Percentiles rank a stretch among this genome's conserved stretches.
These are phyloP conservation scores for Limosa lapponica DNA, from an alignment of 2,797 vertebrate species.

Conservation along the genomic window DNA sequence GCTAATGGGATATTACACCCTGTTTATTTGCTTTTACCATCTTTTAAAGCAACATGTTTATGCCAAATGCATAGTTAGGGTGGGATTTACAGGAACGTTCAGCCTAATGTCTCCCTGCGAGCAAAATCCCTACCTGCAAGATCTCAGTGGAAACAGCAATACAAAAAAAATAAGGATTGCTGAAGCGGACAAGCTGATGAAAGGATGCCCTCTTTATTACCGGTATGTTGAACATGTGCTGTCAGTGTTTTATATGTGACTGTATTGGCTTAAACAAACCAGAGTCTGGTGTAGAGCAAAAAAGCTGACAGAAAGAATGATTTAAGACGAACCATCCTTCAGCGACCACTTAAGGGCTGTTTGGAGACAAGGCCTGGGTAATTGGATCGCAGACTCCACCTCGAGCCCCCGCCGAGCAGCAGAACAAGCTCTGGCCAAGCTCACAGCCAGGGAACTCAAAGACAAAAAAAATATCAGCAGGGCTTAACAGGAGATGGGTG, in stretches of 20 bases:
- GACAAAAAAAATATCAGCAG: neutral
- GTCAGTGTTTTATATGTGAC: conserved; percentile 30
- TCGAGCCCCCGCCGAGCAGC: rapidly evolving
- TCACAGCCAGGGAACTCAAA: neutral
- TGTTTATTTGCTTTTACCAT: neutral
- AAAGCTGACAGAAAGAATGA: neutral
- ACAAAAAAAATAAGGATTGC: neutral
- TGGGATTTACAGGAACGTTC: neutral
- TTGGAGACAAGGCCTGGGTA: neutral
- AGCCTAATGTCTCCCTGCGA: neutral
- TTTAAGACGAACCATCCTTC: conserved; percentile 30
- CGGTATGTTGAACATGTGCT: neutral
- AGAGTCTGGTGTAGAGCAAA: neutral
- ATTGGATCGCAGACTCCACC: neutral
- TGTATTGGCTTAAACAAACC: conserved; percentile 20
- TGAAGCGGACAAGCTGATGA: conserved; percentile 13
- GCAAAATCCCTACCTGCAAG: neutral
- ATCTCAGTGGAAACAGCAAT: neutral
- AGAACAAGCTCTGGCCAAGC: neutral
- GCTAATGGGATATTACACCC: neutral
- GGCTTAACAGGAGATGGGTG: neutral
- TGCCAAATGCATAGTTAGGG: neutral
- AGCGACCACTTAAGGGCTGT: conserved; percentile 9
- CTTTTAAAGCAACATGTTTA: neutral
- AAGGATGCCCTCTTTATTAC: conserved; percentile 25